Conservation (phyloP, 2,888 invertebrate species). For the Spatulosminthurus flaviceps region DNA sequence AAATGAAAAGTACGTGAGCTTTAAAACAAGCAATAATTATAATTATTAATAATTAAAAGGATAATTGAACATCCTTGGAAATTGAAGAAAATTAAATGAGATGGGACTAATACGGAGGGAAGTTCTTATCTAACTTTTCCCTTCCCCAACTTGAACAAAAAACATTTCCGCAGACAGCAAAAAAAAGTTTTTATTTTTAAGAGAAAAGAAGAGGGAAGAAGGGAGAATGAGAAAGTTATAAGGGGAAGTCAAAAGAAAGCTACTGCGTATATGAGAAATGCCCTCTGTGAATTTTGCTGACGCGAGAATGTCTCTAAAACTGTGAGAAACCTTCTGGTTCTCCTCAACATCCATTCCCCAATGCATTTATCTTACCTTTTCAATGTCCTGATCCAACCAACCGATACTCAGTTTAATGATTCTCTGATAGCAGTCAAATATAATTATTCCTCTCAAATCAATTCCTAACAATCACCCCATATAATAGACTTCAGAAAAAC, state of each 20-base stretch:
- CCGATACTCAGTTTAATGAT: conserved; percentile 26
- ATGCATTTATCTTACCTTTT: conserved; percentile 60
- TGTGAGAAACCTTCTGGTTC: conserved; percentile 63
- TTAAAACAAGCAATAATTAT: neutral
- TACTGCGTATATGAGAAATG: conserved; percentile 55
- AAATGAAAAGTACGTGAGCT: neutral
- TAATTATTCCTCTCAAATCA: conserved; percentile 25
- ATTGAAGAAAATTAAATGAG: neutral
- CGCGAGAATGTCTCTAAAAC: conserved; percentile 62
- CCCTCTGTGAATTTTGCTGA: conserved; percentile 58
- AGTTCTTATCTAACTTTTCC: conserved; percentile 5
- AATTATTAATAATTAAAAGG: neutral
- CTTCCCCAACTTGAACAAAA: neutral
- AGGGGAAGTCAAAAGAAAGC: conserved; percentile 37
- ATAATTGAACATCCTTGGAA: neutral
- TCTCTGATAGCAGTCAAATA: conserved; percentile 28
- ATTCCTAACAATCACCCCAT: neutral
- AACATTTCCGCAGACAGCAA: too few species aligned
- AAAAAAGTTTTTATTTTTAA: conserved; percentile 24
- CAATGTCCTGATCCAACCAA: conserved; percentile 25
- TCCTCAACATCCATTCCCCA: conserved; percentile 52
- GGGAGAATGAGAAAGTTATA: conserved; percentile 22
- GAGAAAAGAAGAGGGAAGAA: conserved; percentile 5
- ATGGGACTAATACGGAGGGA: neutral
- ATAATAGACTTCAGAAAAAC: conserved; percentile 12